Evolutionary conservation across 2,797 vertebrate species (phyloP).

Genomic region (Ctenosaura bakeri): DNA sequence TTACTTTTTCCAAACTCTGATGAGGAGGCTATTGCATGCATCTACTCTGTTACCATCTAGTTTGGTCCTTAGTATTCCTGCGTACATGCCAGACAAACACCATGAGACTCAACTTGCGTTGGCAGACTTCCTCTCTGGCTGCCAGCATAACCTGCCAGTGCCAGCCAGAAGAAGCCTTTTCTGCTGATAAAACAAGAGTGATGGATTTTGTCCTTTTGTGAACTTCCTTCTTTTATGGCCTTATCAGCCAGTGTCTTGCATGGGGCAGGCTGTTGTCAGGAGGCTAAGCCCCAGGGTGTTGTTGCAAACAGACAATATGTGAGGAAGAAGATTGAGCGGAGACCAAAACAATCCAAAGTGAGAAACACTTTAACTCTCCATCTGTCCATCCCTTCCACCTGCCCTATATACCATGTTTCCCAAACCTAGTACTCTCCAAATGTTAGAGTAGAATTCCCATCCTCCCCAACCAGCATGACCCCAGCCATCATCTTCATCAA

Average conservation of each 20-base stretch:
- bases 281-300: not conserved
- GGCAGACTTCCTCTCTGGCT: not conserved
- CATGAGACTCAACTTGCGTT: not conserved
- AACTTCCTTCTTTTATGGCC: constrained; percentile 30
- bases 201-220: constrained; percentile 47
- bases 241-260: constrained; percentile 19
- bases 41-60: not conserved
- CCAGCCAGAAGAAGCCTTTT: constrained; percentile 9
- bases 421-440: not conserved
- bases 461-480: not conserved
- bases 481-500: not conserved
- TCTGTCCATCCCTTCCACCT: not conserved
- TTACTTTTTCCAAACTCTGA: not conserved
- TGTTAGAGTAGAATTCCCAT: not conserved
- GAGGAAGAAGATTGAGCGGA: not conserved
- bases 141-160: constrained; percentile 2
- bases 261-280: not conserved
- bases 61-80: not conserved
- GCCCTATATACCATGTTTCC: not conserved
- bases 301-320: not conserved
- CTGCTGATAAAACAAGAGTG: constrained; percentile 26
- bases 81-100: not conserved
- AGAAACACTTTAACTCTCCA: not conserved
- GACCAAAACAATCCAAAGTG: not conserved
- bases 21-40: not conserved